phyloP scores from a whole-genome alignment of 92 coral and sea anemone species.

The Desmophyllum pertusum region DNA sequence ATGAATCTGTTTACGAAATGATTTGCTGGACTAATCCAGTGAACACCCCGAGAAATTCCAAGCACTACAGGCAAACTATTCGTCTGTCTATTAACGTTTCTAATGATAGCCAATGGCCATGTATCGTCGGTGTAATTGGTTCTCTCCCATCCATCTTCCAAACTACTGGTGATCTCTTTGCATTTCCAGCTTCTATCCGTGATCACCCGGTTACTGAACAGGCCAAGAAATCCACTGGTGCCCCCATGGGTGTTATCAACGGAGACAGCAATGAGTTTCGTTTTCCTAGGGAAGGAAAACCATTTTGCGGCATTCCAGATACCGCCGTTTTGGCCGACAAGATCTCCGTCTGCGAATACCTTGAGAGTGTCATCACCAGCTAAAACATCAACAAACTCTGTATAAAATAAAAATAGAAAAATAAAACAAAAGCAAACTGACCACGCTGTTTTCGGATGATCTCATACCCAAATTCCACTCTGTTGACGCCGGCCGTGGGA shows the following conservation, averaged over 20 bases:
- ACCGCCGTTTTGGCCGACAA: background rate
- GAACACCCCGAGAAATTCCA: background rate
- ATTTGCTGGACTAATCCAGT: background rate
- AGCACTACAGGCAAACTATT: background rate
- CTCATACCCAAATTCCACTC: too few relatives aligned
- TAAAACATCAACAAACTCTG: background rate
- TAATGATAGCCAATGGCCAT: background rate
- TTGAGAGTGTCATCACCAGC: background rate
- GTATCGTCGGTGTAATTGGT: background rate
- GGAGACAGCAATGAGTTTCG: background rate
- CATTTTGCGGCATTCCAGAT: background rate
- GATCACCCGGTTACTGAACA: slow-evolving; percentile 3
- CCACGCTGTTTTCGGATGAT: too few relatives aligned
- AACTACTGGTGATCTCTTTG: background rate
- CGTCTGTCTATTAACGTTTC: background rate
- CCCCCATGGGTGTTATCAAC: background rate
- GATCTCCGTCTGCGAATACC: background rate
- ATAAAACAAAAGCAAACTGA: background rate
- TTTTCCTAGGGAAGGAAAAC: background rate
- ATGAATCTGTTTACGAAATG: background rate
- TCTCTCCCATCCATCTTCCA: background rate
- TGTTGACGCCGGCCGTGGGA: too few relatives aligned
- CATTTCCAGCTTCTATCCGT: slow-evolving; percentile 6
- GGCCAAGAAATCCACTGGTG: background rate
- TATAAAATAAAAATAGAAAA: background rate